Evolutionary conservation across 2,888 invertebrate genomes (phyloP), one percentile per base, ranked within the genome.

Genomic region (Rhopalosiphum nymphaeae): DNA sequence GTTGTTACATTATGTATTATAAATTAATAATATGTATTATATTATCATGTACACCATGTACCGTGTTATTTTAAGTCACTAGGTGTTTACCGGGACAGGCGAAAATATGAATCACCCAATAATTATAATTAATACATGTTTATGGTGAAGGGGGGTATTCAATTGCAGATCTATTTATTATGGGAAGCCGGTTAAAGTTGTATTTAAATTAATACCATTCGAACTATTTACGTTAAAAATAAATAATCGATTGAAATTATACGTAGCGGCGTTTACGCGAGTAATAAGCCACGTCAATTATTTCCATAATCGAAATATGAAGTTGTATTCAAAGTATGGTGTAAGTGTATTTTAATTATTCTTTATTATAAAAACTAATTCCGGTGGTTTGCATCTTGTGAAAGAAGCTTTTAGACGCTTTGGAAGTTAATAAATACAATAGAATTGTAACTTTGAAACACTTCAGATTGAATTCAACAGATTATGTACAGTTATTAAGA

Each of bases 1-100:
- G 9, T 91, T 91, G 67, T 67, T 46, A 78, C 13, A 49, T 78
- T 78, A 78, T 78, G 78, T 78, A 36, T 78, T 78, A 42, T 78
- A 78, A 36, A 78, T 78, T 78, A 78, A 78, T 78, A 36, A 21
- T n/a, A 36, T 21, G 21, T 78, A 78, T 67, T 44, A 44, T 85
- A 85, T 44, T 85, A 44, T 84, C 9, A 36, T 16, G 78, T 36
- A 13, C 25, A 44, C 36, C 36, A 21, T 42, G 9, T 78, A 42
- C 78, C 36, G 78, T 36, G 16, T 78, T 36, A 78, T 36, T 78
- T 78, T 78, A 2, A 78, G 36, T 78, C 78, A 78, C 21, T 42
- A 36, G 21, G 3, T 2, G 21, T 78, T 36, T 36, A 21, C 36
- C 21, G 21, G 36, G 78, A 53, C 53, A 21, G 21, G 16, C 0